phyloP scores from a whole-genome alignment of 1,140 invertebrate genomes.

The Phenacoccus solenopsis region DNA sequence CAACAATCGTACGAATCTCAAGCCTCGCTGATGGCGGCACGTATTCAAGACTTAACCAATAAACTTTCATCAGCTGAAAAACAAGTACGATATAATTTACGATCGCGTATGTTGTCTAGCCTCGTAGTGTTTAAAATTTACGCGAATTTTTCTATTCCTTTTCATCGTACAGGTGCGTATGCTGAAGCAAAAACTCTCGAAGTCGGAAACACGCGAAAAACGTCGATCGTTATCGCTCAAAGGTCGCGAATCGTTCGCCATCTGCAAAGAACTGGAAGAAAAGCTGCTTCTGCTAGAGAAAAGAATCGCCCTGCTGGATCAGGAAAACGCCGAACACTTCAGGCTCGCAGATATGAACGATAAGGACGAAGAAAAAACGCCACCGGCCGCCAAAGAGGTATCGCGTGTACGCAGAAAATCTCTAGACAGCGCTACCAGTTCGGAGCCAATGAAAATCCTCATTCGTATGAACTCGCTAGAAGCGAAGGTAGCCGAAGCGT shows the following conservation, averaged over 20 bases:
- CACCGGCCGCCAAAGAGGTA: conserved; percentile 10
- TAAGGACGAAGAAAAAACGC: not conserved
- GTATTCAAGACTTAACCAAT: conserved; percentile 68
- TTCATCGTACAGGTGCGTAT: conserved; percentile 42
- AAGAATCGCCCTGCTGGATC: conserved; percentile 54
- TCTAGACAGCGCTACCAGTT: conserved; percentile 57
- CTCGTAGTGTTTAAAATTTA: not conserved
- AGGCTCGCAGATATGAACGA: conserved; percentile 32
- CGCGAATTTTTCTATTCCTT: not conserved
- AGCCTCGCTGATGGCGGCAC: conserved; percentile 62
- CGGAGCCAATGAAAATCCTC: conserved; percentile 62
- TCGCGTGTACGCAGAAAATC: conserved; percentile 47
- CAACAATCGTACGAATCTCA: conserved; percentile 59
- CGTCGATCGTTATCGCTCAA: conserved; percentile 67
- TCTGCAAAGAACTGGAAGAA: conserved; percentile 68
- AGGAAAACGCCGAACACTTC: conserved; percentile 33
- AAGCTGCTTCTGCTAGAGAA: conserved; percentile 65
- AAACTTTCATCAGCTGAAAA: conserved; percentile 71
- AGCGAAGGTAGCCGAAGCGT: conserved; percentile 22
- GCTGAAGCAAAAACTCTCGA: conserved; percentile 63
- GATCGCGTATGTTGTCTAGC: not conserved
- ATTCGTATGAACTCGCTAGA: conserved; percentile 59
- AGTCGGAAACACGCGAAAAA: conserved; percentile 61
- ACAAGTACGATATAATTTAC: conserved; percentile 36
- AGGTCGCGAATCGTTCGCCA: conserved; percentile 58